Percentiles rank a stretch among this genome's conserved stretches.
phyloP scores from a whole-genome alignment of 1,140 invertebrate species.

The Leptonema lineaticorne region DNA sequence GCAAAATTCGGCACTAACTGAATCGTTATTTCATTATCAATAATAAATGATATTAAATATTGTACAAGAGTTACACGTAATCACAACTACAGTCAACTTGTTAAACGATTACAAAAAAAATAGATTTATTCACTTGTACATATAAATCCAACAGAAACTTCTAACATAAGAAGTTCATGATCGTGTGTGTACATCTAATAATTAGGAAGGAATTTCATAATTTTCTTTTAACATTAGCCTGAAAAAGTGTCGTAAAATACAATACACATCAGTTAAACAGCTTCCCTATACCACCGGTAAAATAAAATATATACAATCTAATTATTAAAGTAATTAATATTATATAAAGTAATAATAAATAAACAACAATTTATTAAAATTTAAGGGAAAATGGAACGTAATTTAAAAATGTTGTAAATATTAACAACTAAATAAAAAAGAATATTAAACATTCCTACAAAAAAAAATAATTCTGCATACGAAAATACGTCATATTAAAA shows the following conservation, averaged over 20 bases:
- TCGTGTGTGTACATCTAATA: no score
- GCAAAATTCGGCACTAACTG: no score
- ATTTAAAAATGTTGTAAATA: slow-evolving; percentile 1
- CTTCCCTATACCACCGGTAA: not conserved
- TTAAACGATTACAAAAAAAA: not conserved
- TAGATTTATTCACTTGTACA: not conserved
- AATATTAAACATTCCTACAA: not conserved
- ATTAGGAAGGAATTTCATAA: no score
- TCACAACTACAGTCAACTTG: not conserved
- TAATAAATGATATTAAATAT: no score
- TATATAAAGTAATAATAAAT: slow-evolving; percentile 13
- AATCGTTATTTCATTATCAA: no score
- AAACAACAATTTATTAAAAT: slow-evolving; percentile 5
- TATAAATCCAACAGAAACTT: slow-evolving; percentile 13
- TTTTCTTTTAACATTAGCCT: slow-evolving; percentile 4
- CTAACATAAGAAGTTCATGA: no score
- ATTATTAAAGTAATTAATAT: no score
- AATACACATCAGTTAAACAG: not conserved
- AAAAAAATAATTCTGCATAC: no score
- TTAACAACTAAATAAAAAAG: not conserved
- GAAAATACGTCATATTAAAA: no score
- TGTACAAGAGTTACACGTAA: no score
- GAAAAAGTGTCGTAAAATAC: slow-evolving; percentile 10
- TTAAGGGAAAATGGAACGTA: slow-evolving; percentile 18
- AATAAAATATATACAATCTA: not conserved